These are phyloP conservation scores for Hemibagrus guttatus DNA, from an alignment of 2,797 vertebrate genomes.

Conservation along the genomic window DNA sequence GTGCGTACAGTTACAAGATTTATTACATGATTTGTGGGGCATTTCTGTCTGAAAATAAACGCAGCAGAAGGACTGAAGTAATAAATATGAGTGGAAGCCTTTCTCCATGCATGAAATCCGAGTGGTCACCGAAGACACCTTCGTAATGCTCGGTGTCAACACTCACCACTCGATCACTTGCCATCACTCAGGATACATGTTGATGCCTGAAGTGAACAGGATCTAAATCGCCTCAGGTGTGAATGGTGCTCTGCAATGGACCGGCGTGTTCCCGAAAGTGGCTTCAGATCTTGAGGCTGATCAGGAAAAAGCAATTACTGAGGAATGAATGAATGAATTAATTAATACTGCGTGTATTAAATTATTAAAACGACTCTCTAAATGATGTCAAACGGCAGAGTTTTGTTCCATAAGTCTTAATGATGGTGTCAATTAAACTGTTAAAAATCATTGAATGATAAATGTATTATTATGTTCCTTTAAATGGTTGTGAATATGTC, in stretches of 20 bases:
- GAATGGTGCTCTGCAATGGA: not conserved
- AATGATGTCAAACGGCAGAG: not conserved
- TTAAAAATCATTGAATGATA: not conserved
- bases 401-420: not conserved
- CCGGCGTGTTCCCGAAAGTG: not conserved
- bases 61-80: not conserved
- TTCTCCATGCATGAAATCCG: not conserved
- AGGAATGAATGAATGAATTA: not conserved
- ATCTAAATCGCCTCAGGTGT: not conserved
- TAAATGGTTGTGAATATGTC: not conserved
- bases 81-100: not conserved
- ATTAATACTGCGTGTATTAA: not conserved
- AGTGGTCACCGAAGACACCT: not conserved
- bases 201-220: not conserved
- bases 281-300: not conserved
- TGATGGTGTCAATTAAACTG: too few relatives aligned
- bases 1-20: not conserved
- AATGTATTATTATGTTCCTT: not conserved
- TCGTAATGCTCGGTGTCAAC: not conserved
- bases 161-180: not conserved
- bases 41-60: not conserved
- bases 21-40: not conserved
- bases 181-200: not conserved
- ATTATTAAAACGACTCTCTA: not conserved
- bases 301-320: constrained; percentile 5